Conservation (phyloP, 2,888 invertebrate genomes). For the Phania funesta region DNA sequence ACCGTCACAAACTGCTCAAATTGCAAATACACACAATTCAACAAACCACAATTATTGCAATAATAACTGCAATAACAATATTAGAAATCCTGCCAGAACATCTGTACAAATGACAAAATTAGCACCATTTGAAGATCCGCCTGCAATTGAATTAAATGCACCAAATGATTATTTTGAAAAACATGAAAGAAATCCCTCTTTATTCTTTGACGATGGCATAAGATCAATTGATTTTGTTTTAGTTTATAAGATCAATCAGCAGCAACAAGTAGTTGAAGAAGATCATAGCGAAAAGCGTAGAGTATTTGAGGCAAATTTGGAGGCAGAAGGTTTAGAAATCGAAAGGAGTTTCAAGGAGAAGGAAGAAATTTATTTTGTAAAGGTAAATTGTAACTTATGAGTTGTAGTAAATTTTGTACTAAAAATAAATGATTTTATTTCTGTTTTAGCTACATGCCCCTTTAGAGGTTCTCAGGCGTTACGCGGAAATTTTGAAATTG, state of each 20-base stretch:
- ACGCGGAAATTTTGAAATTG: slow-evolving; percentile 94
- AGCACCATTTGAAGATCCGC: slow-evolving; percentile 48
- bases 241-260: slow-evolving; percentile 86
- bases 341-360: slow-evolving; percentile 85
- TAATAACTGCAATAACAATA: slow-evolving; percentile 53
- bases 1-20: slow-evolving; percentile 47
- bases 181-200: slow-evolving; percentile 78
- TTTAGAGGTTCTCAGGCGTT: slow-evolving; percentile 88
- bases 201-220: slow-evolving; percentile 86
- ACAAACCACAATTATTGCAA: slow-evolving; percentile 66
- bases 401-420: not conserved
- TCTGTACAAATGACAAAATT: slow-evolving; percentile 73
- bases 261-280: slow-evolving; percentile 77
- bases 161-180: slow-evolving; percentile 71
- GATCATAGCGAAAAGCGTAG: slow-evolving; percentile 81
- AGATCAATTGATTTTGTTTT: slow-evolving; percentile 89
- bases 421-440: not conserved
- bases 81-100: slow-evolving; percentile 22
- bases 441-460: slow-evolving; percentile 89
- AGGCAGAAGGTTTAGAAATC: slow-evolving; percentile 87
- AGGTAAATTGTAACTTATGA: slow-evolving; percentile 79
- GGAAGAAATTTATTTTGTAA: slow-evolving; percentile 89
- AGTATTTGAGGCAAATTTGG: slow-evolving; percentile 87
- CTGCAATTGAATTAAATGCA: slow-evolving; percentile 66
- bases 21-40: slow-evolving; percentile 30